Evolutionary conservation across 2,797 vertebrate genomes (phyloP).

Genomic region (Myotis findleyi): DNA sequence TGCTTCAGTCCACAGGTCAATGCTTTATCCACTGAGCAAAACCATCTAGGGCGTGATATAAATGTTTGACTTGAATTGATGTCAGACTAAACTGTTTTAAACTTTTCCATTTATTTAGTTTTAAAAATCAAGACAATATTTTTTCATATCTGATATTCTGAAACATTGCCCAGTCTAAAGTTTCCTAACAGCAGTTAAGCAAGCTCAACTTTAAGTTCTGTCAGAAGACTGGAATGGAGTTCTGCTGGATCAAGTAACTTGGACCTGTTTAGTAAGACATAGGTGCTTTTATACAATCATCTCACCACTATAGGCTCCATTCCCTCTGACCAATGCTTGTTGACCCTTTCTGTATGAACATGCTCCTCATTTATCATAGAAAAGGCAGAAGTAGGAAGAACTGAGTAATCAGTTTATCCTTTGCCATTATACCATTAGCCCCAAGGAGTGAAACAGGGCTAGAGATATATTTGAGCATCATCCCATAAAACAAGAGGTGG

Average conservation of each 20-base stretch:
- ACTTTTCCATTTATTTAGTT: not conserved
- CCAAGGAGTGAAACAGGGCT: not conserved
- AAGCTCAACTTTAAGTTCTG: conserved; percentile 48
- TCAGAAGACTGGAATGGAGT: conserved; percentile 65
- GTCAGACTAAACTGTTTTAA: not conserved
- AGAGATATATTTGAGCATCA: not conserved
- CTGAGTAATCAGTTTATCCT: not conserved
- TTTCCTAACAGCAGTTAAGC: conserved; percentile 64
- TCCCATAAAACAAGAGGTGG: conserved; percentile 39
- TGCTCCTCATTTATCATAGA: not conserved
- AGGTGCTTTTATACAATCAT: conserved; percentile 33
- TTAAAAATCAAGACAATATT: not conserved
- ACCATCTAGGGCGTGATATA: not conserved
- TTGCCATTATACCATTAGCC: conserved; percentile 40
- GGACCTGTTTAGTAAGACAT: conserved; percentile 27
- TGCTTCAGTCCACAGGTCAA: too few relatives aligned
- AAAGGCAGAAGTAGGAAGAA: not conserved
- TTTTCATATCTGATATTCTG: conserved; percentile 41
- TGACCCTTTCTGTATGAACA: not conserved
- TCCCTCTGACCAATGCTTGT: not conserved
- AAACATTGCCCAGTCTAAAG: conserved; percentile 53
- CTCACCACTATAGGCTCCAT: conserved; percentile 35
- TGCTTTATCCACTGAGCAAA: too few relatives aligned
- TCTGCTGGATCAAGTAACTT: conserved; percentile 42
- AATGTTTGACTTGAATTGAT: conserved; percentile 43